These are phyloP conservation scores for Alitta virens DNA, from an alignment of 2,888 invertebrate species.

Conservation along the genomic window DNA sequence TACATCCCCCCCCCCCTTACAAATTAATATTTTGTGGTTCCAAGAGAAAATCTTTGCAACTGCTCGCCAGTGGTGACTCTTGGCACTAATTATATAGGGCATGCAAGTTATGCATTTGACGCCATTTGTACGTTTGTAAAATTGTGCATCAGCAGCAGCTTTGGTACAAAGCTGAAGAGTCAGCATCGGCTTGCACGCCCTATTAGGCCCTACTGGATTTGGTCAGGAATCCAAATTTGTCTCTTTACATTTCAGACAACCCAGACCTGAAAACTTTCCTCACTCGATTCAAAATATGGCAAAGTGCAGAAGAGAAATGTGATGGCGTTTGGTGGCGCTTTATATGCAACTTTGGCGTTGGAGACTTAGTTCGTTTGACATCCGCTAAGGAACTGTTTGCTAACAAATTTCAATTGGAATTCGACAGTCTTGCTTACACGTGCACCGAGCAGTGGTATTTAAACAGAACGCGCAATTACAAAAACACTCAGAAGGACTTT, in stretches of 20 bases:
- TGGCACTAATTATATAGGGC: too few species aligned
- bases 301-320: conserved; percentile 29
- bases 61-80: too few species aligned
- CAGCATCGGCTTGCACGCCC: too few species aligned
- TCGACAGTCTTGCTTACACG: conserved; percentile 37
- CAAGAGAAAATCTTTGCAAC: too few species aligned
- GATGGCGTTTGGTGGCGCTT: conserved; percentile 39
- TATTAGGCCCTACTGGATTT: too few species aligned
- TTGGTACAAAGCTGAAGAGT: too few species aligned
- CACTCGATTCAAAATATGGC: conserved; percentile 27
- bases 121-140: too few species aligned
- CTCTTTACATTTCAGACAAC: conserved; percentile 21
- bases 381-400: conserved; percentile 39
- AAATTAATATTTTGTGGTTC: too few species aligned
- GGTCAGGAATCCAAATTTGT: too few species aligned
- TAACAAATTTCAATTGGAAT: conserved; percentile 44
- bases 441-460: conserved; percentile 39
- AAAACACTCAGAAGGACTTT: conserved; percentile 5
- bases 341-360: conserved; percentile 45
- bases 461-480: conserved; percentile 13
- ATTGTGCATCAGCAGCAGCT: too few species aligned
- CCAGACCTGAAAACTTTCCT: conserved; percentile 29
- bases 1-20: too few species aligned
- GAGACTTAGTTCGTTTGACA: conserved; percentile 36
- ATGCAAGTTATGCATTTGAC: too few species aligned